phyloP scores from a whole-genome alignment of 1,140 invertebrate genomes.

The Meloidogyne floridensis region DNA sequence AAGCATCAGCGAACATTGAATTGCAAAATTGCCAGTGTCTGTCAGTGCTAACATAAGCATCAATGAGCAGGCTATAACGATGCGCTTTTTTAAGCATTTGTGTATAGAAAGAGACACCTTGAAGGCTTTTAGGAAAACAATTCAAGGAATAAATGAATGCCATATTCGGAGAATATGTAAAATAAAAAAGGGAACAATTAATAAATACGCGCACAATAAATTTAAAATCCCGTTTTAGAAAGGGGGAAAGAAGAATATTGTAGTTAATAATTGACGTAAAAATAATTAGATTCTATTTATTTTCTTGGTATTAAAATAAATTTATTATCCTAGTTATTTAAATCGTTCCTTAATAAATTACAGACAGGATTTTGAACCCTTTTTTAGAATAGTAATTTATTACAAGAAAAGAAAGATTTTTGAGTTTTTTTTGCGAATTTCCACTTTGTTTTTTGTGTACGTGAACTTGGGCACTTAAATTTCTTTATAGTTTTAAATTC shows the following conservation, averaged over 20 bases:
- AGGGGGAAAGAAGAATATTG: not conserved
- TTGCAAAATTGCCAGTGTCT: not conserved
- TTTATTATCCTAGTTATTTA: not conserved
- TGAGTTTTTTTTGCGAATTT: too few species aligned
- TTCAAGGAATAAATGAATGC: not conserved
- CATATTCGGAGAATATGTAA: not conserved
- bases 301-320: not conserved
- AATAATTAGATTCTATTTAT: slow-evolving; percentile 2
- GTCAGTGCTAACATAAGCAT: not conserved
- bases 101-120: not conserved
- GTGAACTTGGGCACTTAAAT: too few species aligned
- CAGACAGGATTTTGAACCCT: too few species aligned
- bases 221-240: not conserved
- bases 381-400: too few species aligned
- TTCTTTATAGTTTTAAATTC: too few species aligned
- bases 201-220: not conserved
- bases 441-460: too few species aligned
- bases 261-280: not conserved
- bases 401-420: too few species aligned
- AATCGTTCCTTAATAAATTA: too few species aligned
- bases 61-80: not conserved
- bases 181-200: not conserved
- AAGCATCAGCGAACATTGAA: not conserved
- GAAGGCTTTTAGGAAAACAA: not conserved
- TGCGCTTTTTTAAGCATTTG: not conserved